Base-by-base conservation (phyloP, 2,888 invertebrate genomes). In the Machimus rusticus region DNA sequence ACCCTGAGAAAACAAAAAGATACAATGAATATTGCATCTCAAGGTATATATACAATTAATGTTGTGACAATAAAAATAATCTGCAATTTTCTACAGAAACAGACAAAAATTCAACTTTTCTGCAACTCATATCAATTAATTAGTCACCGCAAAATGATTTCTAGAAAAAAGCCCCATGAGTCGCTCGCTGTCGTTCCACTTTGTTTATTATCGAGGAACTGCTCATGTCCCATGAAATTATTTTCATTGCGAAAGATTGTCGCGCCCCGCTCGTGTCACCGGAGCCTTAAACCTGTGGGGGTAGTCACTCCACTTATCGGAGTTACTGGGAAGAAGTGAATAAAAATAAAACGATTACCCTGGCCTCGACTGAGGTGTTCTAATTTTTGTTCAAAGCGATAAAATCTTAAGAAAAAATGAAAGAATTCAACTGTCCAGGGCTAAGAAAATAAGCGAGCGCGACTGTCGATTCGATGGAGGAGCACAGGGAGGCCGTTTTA, bases 161-260 rank as follows among this genome's bases (percentile, higher is more conserved):
- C n/a, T 55, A 9, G 16, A 8, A 46, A 14, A 46, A 66, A 28
- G 23, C 23, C 51, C 51, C 16, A 81, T 51, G 81, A 81, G 34
- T 31, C 12, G 66, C 2, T 19, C 23, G 9, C 0, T 43, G 3
- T 43, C 81, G 34, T 81, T 55, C 79, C 55, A 81, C 79, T 51
- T 81, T 81, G 81, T 81, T 81, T 81, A 81, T 81, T 55, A 55
- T 28, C 46, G 28, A 66, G 23, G 28, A 66, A 43, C n/a, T 28
- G 55, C 51, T 81, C 81, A 55, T n/a, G 28, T 31, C 31, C 34
- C 81, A 31, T 81, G 81, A 81, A 81, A 51, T 51, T 51, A 55
- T 81, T 55, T 55, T 12, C 55, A 81, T 81, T 51, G 55, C 55
- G 12, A 81, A 31, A 37, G 51, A 31, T 81, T 81, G 81, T 79